Evolutionary conservation across 2,113 vertebrate genomes (phyloP), one percentile per base, ranked within the genome.

Genomic region (Prinia subflava): DNA sequence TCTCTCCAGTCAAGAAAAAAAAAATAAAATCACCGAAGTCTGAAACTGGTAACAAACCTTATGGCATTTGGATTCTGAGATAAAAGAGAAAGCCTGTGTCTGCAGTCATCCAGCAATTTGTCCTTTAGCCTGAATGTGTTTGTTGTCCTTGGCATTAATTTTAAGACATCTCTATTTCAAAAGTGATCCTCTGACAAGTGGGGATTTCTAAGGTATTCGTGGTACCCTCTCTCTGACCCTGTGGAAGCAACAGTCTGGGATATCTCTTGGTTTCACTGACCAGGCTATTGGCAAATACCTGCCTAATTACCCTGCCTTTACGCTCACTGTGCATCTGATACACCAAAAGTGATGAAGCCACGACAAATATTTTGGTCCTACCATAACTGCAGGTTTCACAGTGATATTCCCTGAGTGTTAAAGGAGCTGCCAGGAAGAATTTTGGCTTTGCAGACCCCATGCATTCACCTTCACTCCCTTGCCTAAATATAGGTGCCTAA

Each of bases 1-100:
- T 37, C 35, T 84, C 75, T 87, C n/a, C 76, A 74, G 62, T 89
- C 78, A 90, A 93, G 68, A 16, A 76, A 89, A 87, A 94, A 35
- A 65, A 52, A 91, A 86, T n/a, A 9, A 75, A 78, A 60, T 52
- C 71, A 71, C 2, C 91, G 46, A 74, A 92, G 55, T 60, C 71
- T 92, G 79, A 95, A 92, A 69, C 33, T 62, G 37, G 59, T 92
- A 90, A 92, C 41, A 91, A 95, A 84, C 42, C 55, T 82, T 55
- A 55, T 2, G 7, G 63, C 81, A 80, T 80, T 62, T 95, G 52
- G n/a, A 76, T 62, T 89, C n/a, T 20, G n/a, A 94, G 89, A 93
- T 80, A 90, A 84, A 87, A 82, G 68, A 81, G 74, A 91, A 93
- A 76, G 13, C 13, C 27, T 67, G 18, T 41, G n/a, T 60, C 75